Evolutionary conservation across 2,113 vertebrate species (phyloP).

Genomic region (Megaceryle maxima): DNA sequence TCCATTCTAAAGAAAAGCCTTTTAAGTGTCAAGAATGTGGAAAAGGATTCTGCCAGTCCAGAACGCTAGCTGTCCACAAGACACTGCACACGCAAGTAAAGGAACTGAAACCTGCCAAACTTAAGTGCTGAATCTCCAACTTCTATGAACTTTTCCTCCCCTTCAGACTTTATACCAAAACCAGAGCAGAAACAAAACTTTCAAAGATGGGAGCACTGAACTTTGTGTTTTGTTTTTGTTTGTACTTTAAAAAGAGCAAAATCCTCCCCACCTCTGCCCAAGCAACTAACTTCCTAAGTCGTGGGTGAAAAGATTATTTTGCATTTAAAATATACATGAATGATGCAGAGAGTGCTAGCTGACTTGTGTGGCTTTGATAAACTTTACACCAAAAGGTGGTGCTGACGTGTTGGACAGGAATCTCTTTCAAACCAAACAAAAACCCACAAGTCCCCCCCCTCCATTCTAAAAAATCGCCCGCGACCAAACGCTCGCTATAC

Average conservation of each 20-base stretch:
- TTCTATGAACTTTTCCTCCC: slow-evolving; percentile 26
- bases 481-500: no score
- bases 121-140: slow-evolving; percentile 82
- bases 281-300: neutral
- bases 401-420: slow-evolving; percentile 73
- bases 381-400: slow-evolving; percentile 81
- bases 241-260: slow-evolving; percentile 1
- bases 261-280: neutral
- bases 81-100: slow-evolving; percentile 99
- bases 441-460: neutral
- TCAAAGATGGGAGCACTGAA: slow-evolving; percentile 57
- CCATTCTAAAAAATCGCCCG: no score
- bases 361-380: slow-evolving; percentile 67
- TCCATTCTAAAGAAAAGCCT: slow-evolving; percentile 99
- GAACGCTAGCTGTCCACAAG: slow-evolving; percentile 99
- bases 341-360: slow-evolving; percentile 19
- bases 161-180: slow-evolving; percentile 36
- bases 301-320: slow-evolving; percentile 32
- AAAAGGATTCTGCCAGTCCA: slow-evolving; percentile 99
- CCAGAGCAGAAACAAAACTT: slow-evolving; percentile 34
- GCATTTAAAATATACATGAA: slow-evolving; percentile 1
- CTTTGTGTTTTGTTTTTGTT: slow-evolving; percentile 39
- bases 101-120: slow-evolving; percentile 94
- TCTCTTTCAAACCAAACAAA: slow-evolving; percentile 12
- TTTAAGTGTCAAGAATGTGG: slow-evolving; percentile 99